Conservation (phyloP, 2,888 invertebrate genomes). For the Philereme vetulata region DNA sequence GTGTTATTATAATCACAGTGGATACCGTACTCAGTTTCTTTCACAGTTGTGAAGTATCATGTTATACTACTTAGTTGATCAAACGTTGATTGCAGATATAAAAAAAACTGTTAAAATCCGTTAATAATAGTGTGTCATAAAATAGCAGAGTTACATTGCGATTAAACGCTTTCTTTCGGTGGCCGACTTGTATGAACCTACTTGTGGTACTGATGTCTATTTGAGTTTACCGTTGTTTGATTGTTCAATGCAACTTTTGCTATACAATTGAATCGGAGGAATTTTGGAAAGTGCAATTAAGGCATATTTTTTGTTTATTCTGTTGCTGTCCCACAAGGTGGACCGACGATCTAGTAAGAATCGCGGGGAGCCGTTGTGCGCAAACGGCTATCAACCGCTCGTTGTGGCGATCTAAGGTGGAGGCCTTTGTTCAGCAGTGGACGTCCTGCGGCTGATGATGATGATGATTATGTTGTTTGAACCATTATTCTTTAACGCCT, state of each 20-base stretch:
- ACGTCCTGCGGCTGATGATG: too few species aligned
- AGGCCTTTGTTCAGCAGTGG: too few species aligned
- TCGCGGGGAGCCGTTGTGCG: too few species aligned
- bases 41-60: slow-evolving; percentile 4
- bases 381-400: too few species aligned
- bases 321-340: too few species aligned
- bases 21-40: not conserved
- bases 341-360: too few species aligned
- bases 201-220: slow-evolving; percentile 24
- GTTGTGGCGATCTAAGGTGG: too few species aligned
- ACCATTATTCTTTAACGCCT: too few species aligned
- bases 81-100: slow-evolving; percentile 40
- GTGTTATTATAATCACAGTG: not conserved
- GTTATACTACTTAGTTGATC: slow-evolving; percentile 9
- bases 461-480: too few species aligned
- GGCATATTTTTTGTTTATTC: too few species aligned
- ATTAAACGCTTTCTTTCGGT: slow-evolving; percentile 45
- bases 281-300: too few species aligned
- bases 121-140: slow-evolving; percentile 42
- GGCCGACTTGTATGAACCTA: slow-evolving; percentile 29
- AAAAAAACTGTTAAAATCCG: slow-evolving; percentile 43
- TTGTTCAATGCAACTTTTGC: slow-evolving; percentile 14
- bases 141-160: slow-evolving; percentile 42
- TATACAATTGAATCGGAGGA: too few species aligned
- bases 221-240: slow-evolving; percentile 13